Evolutionary conservation across 2,113 vertebrate genomes (phyloP).

Genomic region (Pampusana beccarii): DNA sequence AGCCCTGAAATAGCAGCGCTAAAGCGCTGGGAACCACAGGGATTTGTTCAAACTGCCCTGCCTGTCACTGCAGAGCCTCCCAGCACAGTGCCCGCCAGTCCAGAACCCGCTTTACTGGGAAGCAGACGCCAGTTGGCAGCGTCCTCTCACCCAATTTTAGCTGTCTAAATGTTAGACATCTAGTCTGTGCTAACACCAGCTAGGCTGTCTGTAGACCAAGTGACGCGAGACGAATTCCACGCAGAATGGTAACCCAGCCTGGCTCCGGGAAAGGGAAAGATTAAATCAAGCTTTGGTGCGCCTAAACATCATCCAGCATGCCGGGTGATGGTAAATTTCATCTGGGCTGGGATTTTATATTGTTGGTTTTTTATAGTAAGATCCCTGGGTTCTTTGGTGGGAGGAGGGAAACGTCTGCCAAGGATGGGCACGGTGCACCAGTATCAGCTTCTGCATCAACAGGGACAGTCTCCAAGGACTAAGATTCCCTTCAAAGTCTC

Average conservation of each 20-base stretch:
- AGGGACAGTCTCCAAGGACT: neutral
- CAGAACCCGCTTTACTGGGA: neutral
- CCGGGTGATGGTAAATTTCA: neutral
- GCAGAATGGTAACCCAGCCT: neutral
- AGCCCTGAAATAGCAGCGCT: neutral
- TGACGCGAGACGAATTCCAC: neutral
- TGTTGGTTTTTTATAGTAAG: neutral
- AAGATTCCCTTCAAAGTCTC: neutral
- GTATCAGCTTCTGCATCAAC: neutral
- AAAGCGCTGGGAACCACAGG: neutral
- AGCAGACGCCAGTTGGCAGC: slow-evolving; percentile 12
- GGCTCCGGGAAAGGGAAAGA: neutral
- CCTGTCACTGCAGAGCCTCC: neutral
- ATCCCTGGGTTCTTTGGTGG: neutral
- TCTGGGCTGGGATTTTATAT: neutral
- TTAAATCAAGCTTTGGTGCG: neutral
- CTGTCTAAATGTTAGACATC: neutral
- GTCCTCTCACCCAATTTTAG: neutral
- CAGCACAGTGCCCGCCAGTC: neutral
- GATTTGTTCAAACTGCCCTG: neutral
- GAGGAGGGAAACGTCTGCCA: neutral
- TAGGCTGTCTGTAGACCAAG: neutral
- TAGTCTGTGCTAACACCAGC: neutral
- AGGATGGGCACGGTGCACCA: neutral
- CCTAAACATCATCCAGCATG: neutral